Conservation (phyloP, 2,888 invertebrate species). For the Parnassius apollo region DNA sequence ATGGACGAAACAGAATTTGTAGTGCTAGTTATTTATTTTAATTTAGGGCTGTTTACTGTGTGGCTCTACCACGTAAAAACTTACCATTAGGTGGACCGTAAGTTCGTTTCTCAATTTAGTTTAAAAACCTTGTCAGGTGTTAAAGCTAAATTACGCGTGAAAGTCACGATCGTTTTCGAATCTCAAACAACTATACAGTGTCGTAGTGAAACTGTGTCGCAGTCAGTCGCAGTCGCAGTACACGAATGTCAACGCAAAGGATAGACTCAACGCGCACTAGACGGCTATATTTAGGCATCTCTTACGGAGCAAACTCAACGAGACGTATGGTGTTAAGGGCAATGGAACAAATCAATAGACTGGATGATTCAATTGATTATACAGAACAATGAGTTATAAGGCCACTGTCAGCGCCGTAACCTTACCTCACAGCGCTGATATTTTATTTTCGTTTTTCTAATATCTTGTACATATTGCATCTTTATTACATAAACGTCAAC, state of each 20-base stretch:
- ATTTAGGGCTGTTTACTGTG: no score
- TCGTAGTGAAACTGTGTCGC: conserved; percentile 17
- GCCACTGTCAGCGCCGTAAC: conserved; percentile 47
- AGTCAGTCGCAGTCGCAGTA: background rate
- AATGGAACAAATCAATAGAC: conserved; percentile 56
- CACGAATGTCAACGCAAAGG: conserved; percentile 37
- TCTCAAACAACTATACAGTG: conserved; percentile 8
- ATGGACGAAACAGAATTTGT: no score
- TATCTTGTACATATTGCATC: no score
- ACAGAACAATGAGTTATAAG: conserved; percentile 51
- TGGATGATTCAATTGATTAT: conserved; percentile 55
- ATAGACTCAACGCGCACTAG: conserved; percentile 51
- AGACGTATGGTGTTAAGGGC: conserved; percentile 53
- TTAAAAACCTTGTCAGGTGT: background rate
- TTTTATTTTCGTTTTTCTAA: no score
- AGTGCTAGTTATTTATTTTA: no score
- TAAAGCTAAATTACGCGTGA: conserved; percentile 18
- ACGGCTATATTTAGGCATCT: conserved; percentile 66
- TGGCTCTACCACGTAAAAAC: no score
- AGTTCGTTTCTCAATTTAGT: no score
- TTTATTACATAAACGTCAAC: no score
- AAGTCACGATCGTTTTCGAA: conserved; percentile 12
- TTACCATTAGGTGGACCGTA: no score
- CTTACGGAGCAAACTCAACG: conserved; percentile 50
- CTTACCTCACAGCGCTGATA: conserved; percentile 9